phyloP scores from a whole-genome alignment of 2,888 invertebrate genomes.

The Chorisops tibialis region DNA sequence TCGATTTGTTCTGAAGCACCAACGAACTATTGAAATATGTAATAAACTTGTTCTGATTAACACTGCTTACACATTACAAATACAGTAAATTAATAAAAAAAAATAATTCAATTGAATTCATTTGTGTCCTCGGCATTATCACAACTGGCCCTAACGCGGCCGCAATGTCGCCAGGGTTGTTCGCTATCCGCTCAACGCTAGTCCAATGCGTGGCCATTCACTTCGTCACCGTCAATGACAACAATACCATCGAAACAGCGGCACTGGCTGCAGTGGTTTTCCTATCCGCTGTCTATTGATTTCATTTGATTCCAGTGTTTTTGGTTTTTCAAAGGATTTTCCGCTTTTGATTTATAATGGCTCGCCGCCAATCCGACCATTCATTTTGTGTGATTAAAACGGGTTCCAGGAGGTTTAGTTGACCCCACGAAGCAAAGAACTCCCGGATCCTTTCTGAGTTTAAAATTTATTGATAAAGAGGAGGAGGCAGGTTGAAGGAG shows the following conservation, averaged over 20 bases:
- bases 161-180: conserved; percentile 11
- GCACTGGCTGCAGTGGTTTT: conserved; percentile 28
- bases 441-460: neutral
- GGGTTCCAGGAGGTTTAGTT: conserved; percentile 26
- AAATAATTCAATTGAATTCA: no score
- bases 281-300: conserved; percentile 36
- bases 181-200: neutral
- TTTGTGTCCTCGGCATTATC: no score
- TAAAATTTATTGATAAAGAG: neutral
- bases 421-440: neutral
- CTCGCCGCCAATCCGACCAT: conserved; percentile 40
- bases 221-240: conserved; percentile 13
- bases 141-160: conserved; percentile 15
- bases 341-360: conserved; percentile 40
- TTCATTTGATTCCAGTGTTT: conserved; percentile 35
- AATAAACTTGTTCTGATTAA: no score
- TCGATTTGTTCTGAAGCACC: no score
- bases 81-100: no score
- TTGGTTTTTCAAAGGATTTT: conserved; percentile 36
- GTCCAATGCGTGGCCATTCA: conserved; percentile 1
- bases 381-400: conserved; percentile 39
- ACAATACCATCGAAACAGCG: neutral
- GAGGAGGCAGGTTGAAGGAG: no score
- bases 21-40: no score
- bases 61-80: no score